Evolutionary conservation across 2,888 invertebrate species (phyloP), one percentile per base, ranked within the genome.

Genomic region (Andrena hattorfiana): DNA sequence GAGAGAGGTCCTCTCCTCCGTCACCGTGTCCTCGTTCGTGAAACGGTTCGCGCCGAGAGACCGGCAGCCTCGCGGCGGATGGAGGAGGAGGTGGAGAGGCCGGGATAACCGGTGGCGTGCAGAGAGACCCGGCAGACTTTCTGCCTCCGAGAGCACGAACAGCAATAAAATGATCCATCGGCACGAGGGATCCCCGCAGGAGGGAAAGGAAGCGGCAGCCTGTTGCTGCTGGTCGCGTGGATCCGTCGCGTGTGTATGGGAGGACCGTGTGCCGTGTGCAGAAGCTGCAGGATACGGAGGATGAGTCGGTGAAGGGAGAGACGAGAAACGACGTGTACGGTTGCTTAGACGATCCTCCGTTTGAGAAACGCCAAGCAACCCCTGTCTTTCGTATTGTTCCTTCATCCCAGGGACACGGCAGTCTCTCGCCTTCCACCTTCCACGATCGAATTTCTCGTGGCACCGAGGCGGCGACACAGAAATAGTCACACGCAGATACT

Each of bases 171-270:
- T 89, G 87, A 89, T 89, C 85, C 86, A 89, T 89, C 77, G 91
- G 85, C 85, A 87, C 84, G 84, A 85, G 87, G 75, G 72, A 64
- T 59, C 70, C 35, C 30, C 32, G 76, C 63, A 81, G 70, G 73
- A 84, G 81, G 83, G 75, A 84, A 86, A 85, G 85, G 42, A 89
- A 90, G 87, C 87, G 81, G 90, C 91, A 92, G 92, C 92, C 92
- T 92, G 92, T 92, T 92, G 92, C 92, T 92, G 92, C 92, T 91
- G 91, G 87, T 89, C 89, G 89, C 89, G 90, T 91, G 90, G 90
- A 87, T 85, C 85, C 81, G 84, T 84, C 59, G 28, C 82, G 82
- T 80, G 78, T 84, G 87, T 87, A 87, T 87, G 89, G 82, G 83
- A 85, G 85, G 83, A 80, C 48, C 78, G 84, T 85, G 81, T 86